Conservation (phyloP, 2,797 vertebrate genomes). For the Sebastes vulpes region DNA sequence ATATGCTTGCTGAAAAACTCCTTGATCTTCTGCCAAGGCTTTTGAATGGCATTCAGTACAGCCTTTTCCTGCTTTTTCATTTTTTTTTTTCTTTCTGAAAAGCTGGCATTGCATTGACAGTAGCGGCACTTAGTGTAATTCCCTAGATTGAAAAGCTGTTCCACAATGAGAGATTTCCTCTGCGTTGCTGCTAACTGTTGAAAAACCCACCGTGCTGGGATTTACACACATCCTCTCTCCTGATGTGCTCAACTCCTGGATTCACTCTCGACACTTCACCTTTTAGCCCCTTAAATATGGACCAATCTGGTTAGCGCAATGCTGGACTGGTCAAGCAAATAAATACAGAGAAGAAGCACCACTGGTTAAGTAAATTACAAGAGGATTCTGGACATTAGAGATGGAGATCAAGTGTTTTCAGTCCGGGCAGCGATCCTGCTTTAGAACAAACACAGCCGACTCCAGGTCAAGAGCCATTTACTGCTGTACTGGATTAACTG, state of each 20-base stretch:
- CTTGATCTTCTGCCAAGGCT: slow-evolving; percentile 77
- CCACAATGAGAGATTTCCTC: slow-evolving; percentile 87
- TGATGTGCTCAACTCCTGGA: slow-evolving; percentile 46
- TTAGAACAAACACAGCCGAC: slow-evolving; percentile 24
- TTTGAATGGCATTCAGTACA: slow-evolving; percentile 75
- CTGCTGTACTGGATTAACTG: slow-evolving; percentile 23
- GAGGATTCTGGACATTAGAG: slow-evolving; percentile 31
- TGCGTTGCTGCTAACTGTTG: slow-evolving; percentile 58
- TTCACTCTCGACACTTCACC: slow-evolving; percentile 40
- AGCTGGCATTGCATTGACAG: slow-evolving; percentile 89
- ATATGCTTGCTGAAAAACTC: slow-evolving; percentile 64
- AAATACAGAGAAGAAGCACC: slow-evolving; percentile 8
- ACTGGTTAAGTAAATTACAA: slow-evolving; percentile 27
- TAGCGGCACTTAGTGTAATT: slow-evolving; percentile 90
- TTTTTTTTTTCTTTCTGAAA: slow-evolving; percentile 65
- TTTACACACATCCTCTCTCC: slow-evolving; percentile 58
- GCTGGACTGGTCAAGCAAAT: slow-evolving; percentile 24
- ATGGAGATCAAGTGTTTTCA: slow-evolving; percentile 39
- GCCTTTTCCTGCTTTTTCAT: slow-evolving; percentile 54
- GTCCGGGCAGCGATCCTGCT: slow-evolving; percentile 11
- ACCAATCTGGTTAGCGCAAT: slow-evolving; percentile 49
- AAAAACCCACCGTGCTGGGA: slow-evolving; percentile 38
- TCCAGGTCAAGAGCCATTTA: slow-evolving; percentile 61
- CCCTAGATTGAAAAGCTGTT: slow-evolving; percentile 88
- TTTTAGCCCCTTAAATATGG: slow-evolving; percentile 51